Conservation (phyloP, 2,113 vertebrate species). For the Vidua macroura region DNA sequence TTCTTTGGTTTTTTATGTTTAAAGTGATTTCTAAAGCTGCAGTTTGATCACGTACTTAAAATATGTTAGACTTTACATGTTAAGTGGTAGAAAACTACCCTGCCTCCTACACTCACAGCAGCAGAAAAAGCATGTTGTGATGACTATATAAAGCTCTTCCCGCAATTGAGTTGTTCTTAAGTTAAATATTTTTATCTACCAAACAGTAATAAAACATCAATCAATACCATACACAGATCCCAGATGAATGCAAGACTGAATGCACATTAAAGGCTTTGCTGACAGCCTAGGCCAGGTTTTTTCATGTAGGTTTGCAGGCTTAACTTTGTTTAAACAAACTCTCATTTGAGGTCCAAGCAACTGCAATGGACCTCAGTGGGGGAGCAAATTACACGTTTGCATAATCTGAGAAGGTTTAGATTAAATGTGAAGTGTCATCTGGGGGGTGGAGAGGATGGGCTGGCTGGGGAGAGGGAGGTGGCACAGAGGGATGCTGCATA, state of each 20-base stretch:
- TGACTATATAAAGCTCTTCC: slow-evolving; percentile 2
- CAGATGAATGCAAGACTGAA: not conserved
- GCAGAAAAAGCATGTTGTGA: not conserved
- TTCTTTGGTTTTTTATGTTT: not conserved
- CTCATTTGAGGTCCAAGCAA: not conserved
- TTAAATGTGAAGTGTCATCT: not conserved
- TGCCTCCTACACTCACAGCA: not conserved
- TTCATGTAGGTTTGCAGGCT: not conserved
- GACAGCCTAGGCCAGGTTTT: not conserved
- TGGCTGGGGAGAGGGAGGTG: not conserved
- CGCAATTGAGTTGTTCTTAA: not conserved
- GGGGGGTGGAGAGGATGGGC: not conserved
- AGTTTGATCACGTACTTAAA: slow-evolving; percentile 6
- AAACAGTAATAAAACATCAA: not conserved
- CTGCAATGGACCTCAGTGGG: not conserved
- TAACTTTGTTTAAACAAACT: not conserved
- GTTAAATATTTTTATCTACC: slow-evolving; percentile 30
- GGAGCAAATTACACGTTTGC: not conserved
- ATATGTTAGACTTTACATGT: not conserved
- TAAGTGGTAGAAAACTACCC: not conserved
- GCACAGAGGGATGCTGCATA: not conserved
- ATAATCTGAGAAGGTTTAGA: not conserved
- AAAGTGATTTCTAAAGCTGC: not conserved
- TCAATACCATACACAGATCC: not conserved
- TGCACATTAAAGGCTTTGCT: slow-evolving; percentile 2